These are phyloP conservation scores for Scaptomyza parva DNA, from an alignment of 2,888 invertebrate genomes.

Conservation along the genomic window DNA sequence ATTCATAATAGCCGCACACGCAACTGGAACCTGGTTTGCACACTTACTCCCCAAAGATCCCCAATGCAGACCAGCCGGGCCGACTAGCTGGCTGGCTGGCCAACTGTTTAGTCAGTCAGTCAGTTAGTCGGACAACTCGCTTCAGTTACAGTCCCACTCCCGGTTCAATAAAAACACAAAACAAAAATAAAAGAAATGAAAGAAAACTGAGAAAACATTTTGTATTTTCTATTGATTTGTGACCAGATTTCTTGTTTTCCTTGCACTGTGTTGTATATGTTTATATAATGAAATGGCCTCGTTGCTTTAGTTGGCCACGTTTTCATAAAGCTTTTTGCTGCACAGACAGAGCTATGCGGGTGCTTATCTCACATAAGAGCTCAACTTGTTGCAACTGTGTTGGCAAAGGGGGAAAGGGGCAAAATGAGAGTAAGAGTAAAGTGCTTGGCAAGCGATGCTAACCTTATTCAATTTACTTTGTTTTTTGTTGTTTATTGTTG, in stretches of 20 bases:
- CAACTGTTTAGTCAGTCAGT: slow-evolving; percentile 39
- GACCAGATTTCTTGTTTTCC: slow-evolving; percentile 78
- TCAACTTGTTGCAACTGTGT: slow-evolving; percentile 34
- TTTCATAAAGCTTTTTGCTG: slow-evolving; percentile 23
- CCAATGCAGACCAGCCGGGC: slow-evolving; percentile 33
- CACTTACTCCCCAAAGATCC: slow-evolving; percentile 34
- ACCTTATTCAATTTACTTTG: slow-evolving; percentile 72
- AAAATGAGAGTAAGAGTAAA: background rate
- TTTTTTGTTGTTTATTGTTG: slow-evolving; percentile 11
- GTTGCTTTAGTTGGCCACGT: slow-evolving; percentile 41
- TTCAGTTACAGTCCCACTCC: slow-evolving; percentile 30
- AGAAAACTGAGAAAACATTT: slow-evolving; percentile 57
- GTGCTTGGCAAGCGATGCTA: slow-evolving; percentile 52
- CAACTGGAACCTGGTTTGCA: slow-evolving; percentile 39
- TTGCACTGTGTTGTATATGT: slow-evolving; percentile 55
- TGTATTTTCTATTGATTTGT: slow-evolving; percentile 75
- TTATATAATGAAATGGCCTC: slow-evolving; percentile 77
- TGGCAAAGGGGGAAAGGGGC: background rate
- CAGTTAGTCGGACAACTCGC: slow-evolving; percentile 43
- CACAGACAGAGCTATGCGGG: slow-evolving; percentile 70
- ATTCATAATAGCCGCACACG: slow-evolving; percentile 66
- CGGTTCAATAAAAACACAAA: slow-evolving; percentile 51
- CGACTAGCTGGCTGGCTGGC: background rate
- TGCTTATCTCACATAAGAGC: slow-evolving; percentile 64
- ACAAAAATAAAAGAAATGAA: slow-evolving; percentile 56